Conservation (phyloP, 1,140 invertebrate genomes). For the Zaprionus davidi region DNA sequence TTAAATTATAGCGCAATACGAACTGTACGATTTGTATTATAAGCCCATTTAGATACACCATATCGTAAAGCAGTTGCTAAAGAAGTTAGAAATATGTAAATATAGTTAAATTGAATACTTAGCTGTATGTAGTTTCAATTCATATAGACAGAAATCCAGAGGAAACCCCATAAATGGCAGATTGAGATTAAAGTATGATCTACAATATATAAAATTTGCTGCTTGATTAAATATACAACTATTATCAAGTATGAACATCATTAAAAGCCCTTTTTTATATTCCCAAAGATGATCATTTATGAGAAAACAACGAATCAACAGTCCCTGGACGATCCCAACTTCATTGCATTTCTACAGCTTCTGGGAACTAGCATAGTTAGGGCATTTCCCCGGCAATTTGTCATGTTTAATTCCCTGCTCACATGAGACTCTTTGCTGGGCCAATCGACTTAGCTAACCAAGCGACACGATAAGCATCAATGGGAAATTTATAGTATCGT, state of each 20-base stretch:
- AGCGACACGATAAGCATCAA: slow-evolving; percentile 53
- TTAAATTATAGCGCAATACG: too few relatives aligned
- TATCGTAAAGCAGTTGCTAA: too few relatives aligned
- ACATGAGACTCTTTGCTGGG: slow-evolving; percentile 14
- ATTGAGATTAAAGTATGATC: background rate
- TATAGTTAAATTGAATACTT: background rate
- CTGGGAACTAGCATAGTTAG: background rate
- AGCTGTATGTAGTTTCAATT: background rate
- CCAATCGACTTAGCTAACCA: slow-evolving; percentile 22
- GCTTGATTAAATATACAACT: too few relatives aligned
- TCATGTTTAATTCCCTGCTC: slow-evolving; percentile 11
- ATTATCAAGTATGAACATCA: background rate
- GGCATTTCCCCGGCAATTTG: background rate
- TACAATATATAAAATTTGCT: background rate
- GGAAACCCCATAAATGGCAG: background rate
- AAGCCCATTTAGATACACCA: too few relatives aligned
- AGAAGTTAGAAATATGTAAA: background rate
- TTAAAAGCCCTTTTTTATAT: background rate
- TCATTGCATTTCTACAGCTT: background rate
- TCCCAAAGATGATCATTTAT: background rate
- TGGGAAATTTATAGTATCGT: slow-evolving; percentile 54
- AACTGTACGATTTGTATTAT: too few relatives aligned
- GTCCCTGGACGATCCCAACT: background rate
- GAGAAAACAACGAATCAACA: background rate
- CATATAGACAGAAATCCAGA: background rate